phyloP scores from a whole-genome alignment of 1,140 invertebrate genomes.

The Solenopsis fugax region DNA sequence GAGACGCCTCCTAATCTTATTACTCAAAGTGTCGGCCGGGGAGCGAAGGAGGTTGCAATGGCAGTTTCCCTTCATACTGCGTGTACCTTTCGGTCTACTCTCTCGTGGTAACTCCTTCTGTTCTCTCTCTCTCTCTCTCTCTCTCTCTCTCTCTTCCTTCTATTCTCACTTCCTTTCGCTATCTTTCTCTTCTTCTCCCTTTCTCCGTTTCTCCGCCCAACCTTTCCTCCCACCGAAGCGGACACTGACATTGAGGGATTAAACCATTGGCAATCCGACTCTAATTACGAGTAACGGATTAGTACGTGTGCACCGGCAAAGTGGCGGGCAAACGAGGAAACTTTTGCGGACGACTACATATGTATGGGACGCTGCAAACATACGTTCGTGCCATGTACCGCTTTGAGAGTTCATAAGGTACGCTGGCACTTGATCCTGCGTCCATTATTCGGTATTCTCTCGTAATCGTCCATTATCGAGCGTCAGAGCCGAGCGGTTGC shows the following conservation, averaged over 20 bases:
- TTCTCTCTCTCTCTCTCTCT: not conserved
- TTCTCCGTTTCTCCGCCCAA: slow-evolving; percentile 57
- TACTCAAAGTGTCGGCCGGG: slow-evolving; percentile 85
- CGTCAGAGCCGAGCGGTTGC: slow-evolving; percentile 11
- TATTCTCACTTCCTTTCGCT: slow-evolving; percentile 48
- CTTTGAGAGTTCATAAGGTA: slow-evolving; percentile 69
- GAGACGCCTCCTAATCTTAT: slow-evolving; percentile 85
- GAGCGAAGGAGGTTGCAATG: slow-evolving; percentile 82
- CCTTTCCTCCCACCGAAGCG: slow-evolving; percentile 40
- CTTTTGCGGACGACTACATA: slow-evolving; percentile 79
- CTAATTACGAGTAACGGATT: slow-evolving; percentile 86
- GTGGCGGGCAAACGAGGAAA: slow-evolving; percentile 83
- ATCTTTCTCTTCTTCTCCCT: slow-evolving; percentile 63
- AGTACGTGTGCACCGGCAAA: slow-evolving; percentile 80
- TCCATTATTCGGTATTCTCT: slow-evolving; percentile 54
- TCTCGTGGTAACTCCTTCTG: slow-evolving; percentile 24
- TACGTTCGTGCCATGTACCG: slow-evolving; percentile 70
- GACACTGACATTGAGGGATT: slow-evolving; percentile 85
- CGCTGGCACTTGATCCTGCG: slow-evolving; percentile 51
- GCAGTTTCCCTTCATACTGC: slow-evolving; percentile 80
- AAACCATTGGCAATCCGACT: slow-evolving; percentile 86
- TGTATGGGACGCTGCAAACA: slow-evolving; percentile 67
- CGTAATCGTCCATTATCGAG: slow-evolving; percentile 59
- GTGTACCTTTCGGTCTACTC: slow-evolving; percentile 64
- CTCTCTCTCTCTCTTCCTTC: not conserved